A percentile compares a stretch with the other conserved stretches of the same genome.
Conservation (phyloP, 1,140 invertebrate genomes). For the Arctopsyche grandis region DNA sequence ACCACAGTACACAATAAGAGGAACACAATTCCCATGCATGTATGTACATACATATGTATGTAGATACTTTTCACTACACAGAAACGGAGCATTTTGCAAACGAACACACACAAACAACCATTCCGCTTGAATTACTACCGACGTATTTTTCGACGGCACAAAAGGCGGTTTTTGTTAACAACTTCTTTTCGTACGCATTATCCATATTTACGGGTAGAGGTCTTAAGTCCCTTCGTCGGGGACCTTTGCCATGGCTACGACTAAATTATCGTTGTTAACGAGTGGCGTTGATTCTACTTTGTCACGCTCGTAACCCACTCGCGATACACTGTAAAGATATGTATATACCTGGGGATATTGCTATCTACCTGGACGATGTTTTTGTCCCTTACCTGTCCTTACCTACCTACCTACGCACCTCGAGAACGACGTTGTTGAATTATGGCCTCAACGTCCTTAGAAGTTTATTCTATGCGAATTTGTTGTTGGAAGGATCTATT, state of each 20-base stretch:
- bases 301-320: slow-evolving; percentile 34
- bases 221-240: slow-evolving; percentile 13
- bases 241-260: slow-evolving; percentile 25
- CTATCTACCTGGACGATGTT: background rate
- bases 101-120: background rate
- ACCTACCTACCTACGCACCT: background rate
- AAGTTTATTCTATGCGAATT: too few relatives aligned
- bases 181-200: background rate
- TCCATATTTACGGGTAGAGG: slow-evolving; percentile 19
- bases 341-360: too few relatives aligned
- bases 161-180: slow-evolving; percentile 1
- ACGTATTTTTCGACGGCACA: background rate
- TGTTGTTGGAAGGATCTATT: too few relatives aligned
- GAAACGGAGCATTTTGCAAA: background rate
- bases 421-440: too few relatives aligned
- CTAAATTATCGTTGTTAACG: slow-evolving; percentile 48
- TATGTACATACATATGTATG: too few relatives aligned
- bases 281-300: slow-evolving; percentile 43
- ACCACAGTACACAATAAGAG: too few relatives aligned
- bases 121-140: background rate
- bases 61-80: too few relatives aligned
- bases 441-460: too few relatives aligned
- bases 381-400: background rate
- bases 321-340: background rate
- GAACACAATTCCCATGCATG: too few relatives aligned